Conservation (phyloP, 1,140 invertebrate genomes). For the Lepidurus apus region DNA sequence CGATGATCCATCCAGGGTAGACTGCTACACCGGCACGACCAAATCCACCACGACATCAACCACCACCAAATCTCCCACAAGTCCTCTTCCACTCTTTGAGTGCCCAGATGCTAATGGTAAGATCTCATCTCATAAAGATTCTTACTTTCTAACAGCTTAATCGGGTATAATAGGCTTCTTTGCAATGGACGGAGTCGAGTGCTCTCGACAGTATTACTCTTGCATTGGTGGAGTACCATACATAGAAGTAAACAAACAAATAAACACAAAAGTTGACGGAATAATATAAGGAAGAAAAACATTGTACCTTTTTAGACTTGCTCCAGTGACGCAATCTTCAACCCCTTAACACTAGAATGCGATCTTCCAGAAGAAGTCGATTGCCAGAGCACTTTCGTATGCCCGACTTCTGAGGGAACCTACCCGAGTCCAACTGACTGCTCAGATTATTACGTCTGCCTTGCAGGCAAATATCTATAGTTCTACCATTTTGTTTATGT, state of each 20-base stretch:
- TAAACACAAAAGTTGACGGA: neutral
- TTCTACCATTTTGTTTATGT: too few relatives aligned
- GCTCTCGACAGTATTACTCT: neutral
- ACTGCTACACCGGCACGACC: conserved; percentile 14
- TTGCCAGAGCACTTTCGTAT: too few relatives aligned
- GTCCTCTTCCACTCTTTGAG: neutral
- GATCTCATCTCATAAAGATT: neutral
- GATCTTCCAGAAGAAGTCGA: too few relatives aligned
- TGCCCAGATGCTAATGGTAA: neutral
- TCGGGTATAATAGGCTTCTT: neutral
- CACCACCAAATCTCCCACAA: neutral
- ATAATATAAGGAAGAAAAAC: neutral
- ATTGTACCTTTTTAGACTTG: too few relatives aligned
- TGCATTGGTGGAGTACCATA: neutral
- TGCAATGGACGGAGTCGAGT: neutral
- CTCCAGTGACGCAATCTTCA: too few relatives aligned
- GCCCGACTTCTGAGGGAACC: too few relatives aligned
- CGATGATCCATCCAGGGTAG: conserved; percentile 24
- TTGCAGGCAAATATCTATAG: too few relatives aligned
- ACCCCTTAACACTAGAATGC: too few relatives aligned
- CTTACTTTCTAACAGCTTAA: neutral
- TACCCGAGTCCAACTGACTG: too few relatives aligned
- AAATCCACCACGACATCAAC: neutral
- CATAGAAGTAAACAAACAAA: neutral
- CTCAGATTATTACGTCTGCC: too few relatives aligned